Conservation (phyloP, 23 tunicate genomes). For the Trididemnum miniatum region DNA sequence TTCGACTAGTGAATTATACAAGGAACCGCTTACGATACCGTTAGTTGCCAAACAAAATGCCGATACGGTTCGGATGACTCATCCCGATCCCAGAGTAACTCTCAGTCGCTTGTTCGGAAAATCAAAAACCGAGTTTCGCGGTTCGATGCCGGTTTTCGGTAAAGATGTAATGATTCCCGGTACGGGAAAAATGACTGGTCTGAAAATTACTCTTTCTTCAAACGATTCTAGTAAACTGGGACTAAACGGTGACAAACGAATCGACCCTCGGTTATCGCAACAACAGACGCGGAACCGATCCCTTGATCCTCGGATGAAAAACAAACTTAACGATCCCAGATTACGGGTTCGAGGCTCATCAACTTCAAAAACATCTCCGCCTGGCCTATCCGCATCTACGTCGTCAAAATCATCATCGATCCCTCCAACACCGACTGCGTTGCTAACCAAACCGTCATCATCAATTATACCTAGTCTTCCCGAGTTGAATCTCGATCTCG, state of each 20-base stretch:
- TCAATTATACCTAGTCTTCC: conserved; percentile 83
- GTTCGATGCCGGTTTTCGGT: conserved; percentile 48
- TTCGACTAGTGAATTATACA: conserved; percentile 70
- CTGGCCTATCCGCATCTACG: conserved; percentile 9
- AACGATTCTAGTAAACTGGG: conserved; percentile 23
- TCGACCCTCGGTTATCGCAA: conserved; percentile 49
- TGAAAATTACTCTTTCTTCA: conserved; percentile 70
- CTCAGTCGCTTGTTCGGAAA: conserved; percentile 73
- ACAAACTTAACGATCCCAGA: conserved; percentile 79
- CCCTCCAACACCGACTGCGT: conserved; percentile 73
- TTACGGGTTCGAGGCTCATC: conserved; percentile 44
- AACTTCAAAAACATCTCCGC: conserved; percentile 24
- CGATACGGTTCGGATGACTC: conserved; percentile 55
- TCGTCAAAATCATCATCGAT: conserved; percentile 26
- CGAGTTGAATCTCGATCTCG: conserved; percentile 71
- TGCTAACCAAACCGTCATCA: conserved; percentile 62
- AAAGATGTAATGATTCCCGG: conserved; percentile 66
- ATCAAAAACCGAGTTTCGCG: conserved; percentile 43
- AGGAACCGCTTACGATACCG: conserved; percentile 82
- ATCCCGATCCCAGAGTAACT: conserved; percentile 83
- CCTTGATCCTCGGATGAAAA: conserved; percentile 49
- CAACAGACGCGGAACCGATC: background rate
- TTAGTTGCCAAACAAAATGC: conserved; percentile 66
- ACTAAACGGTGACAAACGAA: conserved; percentile 2
- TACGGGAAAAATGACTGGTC: conserved; percentile 51